Conservation (phyloP, 2,113 vertebrate genomes). For the Athene cunicularia region DNA sequence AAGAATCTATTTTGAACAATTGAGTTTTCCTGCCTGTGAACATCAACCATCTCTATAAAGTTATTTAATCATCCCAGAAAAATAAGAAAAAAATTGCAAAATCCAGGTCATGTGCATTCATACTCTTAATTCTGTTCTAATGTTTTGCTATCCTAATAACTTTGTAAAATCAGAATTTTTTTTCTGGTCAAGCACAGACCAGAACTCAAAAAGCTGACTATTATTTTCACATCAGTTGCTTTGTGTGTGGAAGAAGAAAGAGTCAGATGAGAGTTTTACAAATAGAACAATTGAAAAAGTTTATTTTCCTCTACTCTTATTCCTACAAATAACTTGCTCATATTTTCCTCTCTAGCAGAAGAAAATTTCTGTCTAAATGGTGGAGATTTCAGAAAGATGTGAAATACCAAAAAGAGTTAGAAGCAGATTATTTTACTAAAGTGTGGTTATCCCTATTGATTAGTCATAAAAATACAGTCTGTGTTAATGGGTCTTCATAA, state of each 20-base stretch:
- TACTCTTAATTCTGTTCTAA: not conserved
- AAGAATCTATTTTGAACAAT: not conserved
- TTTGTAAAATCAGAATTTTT: not conserved
- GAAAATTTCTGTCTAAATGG: not conserved
- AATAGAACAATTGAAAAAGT: not conserved
- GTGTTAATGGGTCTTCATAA: not conserved
- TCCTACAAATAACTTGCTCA: not conserved
- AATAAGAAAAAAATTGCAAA: not conserved
- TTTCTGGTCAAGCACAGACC: not conserved
- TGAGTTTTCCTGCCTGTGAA: not conserved
- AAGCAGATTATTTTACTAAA: not conserved
- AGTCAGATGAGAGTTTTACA: not conserved
- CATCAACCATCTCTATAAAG: not conserved
- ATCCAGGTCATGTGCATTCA: not conserved
- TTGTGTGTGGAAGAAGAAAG: not conserved
- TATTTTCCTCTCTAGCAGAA: not conserved
- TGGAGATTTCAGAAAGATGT: not conserved
- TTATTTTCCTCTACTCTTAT: not conserved
- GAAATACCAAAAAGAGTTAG: not conserved
- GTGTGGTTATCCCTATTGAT: not conserved
- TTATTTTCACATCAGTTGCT: not conserved
- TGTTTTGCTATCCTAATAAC: not conserved
- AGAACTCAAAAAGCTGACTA: not conserved
- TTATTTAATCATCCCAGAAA: not conserved
- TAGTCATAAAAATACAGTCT: not conserved